Conservation (phyloP, 2,113 vertebrate genomes). For the Chlorodrepanis virens region DNA sequence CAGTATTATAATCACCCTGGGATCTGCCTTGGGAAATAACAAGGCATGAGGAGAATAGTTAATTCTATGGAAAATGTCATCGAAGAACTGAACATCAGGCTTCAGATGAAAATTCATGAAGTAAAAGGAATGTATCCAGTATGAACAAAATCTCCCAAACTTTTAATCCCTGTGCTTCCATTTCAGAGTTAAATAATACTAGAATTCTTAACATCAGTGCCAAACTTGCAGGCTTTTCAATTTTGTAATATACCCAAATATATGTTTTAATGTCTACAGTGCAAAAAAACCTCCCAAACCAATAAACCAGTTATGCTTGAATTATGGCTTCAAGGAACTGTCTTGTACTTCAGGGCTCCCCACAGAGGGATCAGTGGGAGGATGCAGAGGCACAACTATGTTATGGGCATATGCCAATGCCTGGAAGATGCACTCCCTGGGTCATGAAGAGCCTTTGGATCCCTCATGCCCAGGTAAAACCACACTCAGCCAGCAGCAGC, state of each 20-base stretch:
- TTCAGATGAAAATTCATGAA: background rate
- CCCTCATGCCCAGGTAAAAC: background rate
- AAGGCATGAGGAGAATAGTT: background rate
- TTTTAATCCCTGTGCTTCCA: background rate
- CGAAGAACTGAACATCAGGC: background rate
- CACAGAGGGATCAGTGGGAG: background rate
- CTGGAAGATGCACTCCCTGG: background rate
- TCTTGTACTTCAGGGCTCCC: background rate
- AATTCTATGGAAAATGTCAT: slow-evolving; percentile 10
- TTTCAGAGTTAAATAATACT: background rate
- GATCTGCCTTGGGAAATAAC: background rate
- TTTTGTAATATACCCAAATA: background rate
- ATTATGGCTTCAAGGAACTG: background rate
- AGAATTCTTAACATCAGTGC: background rate
- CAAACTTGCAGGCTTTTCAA: background rate
- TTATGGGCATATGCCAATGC: background rate
- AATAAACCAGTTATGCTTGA: background rate
- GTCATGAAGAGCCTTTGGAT: background rate
- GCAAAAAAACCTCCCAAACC: accelerated
- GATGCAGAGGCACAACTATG: background rate
- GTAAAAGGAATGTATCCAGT: background rate
- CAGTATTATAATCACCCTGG: background rate
- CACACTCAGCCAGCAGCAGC: background rate
- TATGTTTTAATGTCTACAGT: background rate
- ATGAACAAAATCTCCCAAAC: background rate